Conservation (phyloP, 30 jellyfish, hydroid and myxozoan species). For the Mastigias papua region DNA sequence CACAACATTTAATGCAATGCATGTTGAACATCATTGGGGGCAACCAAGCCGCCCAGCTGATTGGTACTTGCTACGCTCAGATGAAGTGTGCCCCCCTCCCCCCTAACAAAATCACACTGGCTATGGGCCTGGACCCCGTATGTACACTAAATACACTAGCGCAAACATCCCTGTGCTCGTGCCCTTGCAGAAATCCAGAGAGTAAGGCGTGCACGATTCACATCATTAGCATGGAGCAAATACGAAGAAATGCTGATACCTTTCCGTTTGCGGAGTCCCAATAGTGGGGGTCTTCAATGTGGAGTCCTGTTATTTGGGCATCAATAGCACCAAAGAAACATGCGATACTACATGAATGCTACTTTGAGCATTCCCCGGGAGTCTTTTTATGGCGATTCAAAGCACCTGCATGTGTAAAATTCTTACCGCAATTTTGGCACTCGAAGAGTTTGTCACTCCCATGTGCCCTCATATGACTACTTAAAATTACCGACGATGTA, state of each 20-base stretch:
- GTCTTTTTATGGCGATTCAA: constrained; percentile 79
- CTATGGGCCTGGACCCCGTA: too few relatives aligned
- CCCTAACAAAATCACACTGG: too few relatives aligned
- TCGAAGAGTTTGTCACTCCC: constrained; percentile 73
- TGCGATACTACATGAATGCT: too few relatives aligned
- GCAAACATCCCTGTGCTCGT: too few relatives aligned
- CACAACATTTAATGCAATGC: too few relatives aligned
- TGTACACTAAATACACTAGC: too few relatives aligned
- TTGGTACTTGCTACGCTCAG: too few relatives aligned
- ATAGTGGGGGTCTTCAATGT: neutral
- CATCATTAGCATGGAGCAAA: neutral
- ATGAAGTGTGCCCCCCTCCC: too few relatives aligned
- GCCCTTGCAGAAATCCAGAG: neutral
- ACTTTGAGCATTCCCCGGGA: constrained; percentile 90
- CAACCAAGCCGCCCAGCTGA: too few relatives aligned
- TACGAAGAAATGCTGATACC: neutral
- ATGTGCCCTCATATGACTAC: constrained; percentile 91
- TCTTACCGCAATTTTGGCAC: constrained; percentile 88
- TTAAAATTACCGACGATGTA: constrained; percentile 78
- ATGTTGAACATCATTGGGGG: too few relatives aligned
- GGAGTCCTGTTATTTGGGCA: too few relatives aligned
- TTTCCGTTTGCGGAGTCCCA: neutral
- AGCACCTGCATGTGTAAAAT: constrained; percentile 67
- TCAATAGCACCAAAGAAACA: neutral
- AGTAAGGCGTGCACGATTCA: neutral